A percentile compares a stretch with the other conserved stretches of the same genome.
phyloP scores from a whole-genome alignment of 37 sponge, comb jelly and placozoan species.

The Beroe forskalii region DNA sequence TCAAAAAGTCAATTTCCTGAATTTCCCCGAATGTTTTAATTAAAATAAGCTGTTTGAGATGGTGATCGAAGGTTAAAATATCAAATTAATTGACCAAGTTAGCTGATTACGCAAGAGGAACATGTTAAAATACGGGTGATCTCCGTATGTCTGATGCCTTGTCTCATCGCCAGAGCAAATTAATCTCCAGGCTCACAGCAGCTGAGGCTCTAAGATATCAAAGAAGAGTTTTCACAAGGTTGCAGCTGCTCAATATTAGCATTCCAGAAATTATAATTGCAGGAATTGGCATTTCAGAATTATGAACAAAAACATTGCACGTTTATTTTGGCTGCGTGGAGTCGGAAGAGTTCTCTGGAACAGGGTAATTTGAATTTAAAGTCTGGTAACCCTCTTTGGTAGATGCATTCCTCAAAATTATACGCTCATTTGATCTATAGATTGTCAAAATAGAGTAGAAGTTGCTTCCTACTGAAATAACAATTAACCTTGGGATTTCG shows the following conservation, averaged over 20 bases:
- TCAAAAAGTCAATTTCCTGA: neutral
- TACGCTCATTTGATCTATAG: too few species aligned
- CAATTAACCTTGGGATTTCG: too few species aligned
- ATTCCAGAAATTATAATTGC: neutral
- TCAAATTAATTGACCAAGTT: conserved; percentile 16
- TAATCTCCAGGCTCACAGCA: neutral
- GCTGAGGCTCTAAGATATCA: too few species aligned
- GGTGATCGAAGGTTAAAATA: conserved; percentile 8
- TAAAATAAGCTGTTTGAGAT: neutral
- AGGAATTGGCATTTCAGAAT: too few species aligned
- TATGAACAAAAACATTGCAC: too few species aligned
- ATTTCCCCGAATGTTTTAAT: neutral
- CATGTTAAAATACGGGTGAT: neutral
- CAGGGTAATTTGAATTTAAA: too few species aligned
- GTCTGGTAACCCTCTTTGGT: too few species aligned
- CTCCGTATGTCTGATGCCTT: neutral
- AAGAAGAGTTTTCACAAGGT: neutral
- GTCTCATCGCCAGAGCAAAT: neutral
- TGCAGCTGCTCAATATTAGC: neutral
- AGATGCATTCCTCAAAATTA: too few species aligned
- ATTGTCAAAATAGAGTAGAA: too few species aligned
- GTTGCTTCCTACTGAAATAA: too few species aligned
- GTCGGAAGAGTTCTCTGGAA: too few species aligned
- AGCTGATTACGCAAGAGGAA: neutral
- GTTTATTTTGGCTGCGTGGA: too few species aligned